These are phyloP conservation scores for Thryonomys swinderianus DNA, from an alignment of 2,113 vertebrate genomes.

Conservation along the genomic window DNA sequence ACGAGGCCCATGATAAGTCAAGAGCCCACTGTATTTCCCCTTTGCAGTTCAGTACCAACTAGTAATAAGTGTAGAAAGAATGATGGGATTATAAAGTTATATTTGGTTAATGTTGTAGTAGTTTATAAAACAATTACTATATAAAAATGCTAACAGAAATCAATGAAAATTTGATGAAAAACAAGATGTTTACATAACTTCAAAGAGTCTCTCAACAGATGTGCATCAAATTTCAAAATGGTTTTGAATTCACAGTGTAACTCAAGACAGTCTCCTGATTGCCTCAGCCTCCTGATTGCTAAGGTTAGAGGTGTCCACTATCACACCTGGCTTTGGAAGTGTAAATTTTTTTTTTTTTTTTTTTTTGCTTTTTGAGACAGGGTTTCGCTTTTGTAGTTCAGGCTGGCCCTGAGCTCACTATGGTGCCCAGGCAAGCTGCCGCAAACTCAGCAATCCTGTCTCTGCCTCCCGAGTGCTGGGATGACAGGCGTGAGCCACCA, in stretches of 20 bases:
- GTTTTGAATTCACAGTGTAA: neutral
- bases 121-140: slow-evolving; percentile 9
- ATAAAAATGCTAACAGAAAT: neutral
- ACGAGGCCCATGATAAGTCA: too few species aligned
- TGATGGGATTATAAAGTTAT: neutral
- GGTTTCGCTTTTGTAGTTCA: too few species aligned
- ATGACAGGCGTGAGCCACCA: too few species aligned
- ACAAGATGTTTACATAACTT: neutral
- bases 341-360: too few species aligned
- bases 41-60: neutral
- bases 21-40: neutral
- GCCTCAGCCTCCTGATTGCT: neutral
- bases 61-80: slow-evolving; percentile 3
- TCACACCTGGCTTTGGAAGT: neutral
- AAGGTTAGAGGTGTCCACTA: neutral
- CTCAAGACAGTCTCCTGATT: neutral
- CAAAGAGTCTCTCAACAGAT: neutral
- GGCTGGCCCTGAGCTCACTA: too few species aligned
- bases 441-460: too few species aligned
- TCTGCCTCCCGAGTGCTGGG: too few species aligned
- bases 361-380: too few species aligned
- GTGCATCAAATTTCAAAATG: neutral
- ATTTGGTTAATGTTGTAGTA: neutral
- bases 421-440: too few species aligned
- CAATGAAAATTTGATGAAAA: neutral